Evolutionary conservation across 2,113 vertebrate genomes (phyloP), one percentile per base, ranked within the genome.

Genomic region (Maccullochella peelii): DNA sequence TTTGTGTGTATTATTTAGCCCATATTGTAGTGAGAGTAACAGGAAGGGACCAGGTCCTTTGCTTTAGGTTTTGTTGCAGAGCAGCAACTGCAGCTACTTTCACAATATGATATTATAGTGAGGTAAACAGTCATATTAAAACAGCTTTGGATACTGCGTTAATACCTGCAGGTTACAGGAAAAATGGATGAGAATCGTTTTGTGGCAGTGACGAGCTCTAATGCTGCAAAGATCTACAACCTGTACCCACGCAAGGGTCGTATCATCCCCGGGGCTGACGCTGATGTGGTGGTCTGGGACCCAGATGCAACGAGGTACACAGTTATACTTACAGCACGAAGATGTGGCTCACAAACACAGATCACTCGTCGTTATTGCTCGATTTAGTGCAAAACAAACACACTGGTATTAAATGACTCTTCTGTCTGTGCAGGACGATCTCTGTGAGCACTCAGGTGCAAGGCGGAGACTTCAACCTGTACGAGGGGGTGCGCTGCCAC

Each of bases 151-250:
- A n/a, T n/a, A 50, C 69, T 58, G 25, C 16, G 38, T 38, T 16
- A 0, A 10, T 44, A 4, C 25, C n/a, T 76, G 27, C 90, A 99
- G 98, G 97, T 99, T 0, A 97, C 98, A 80, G 98, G 98, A 1
- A 99, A 99, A 92, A 98, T 99, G 97, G 98, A 99, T 0, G 98
- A 99, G 94, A 99, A 99, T 90, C 96, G 97, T 77, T 99, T 99
- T 11, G 98, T 99, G 91, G 98, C 98, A 0, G 97, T 99, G 68
- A 99, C 98, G 44, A 99, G 98, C 93, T 97, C 98, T 65, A 99
- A 99, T 0, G 97, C 98, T 0, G 98, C 98, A n/a, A 99, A 99
- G 95, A 95, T 99, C 87, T 97, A 98, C 95, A 99, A 99, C 92
- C 91, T 99, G 79, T 99, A 99, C 85, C 98, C 98, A 0, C 96